These are phyloP conservation scores for Drepanosiphum platanoidis DNA, from an alignment of 2,888 invertebrate genomes.

Conservation along the genomic window DNA sequence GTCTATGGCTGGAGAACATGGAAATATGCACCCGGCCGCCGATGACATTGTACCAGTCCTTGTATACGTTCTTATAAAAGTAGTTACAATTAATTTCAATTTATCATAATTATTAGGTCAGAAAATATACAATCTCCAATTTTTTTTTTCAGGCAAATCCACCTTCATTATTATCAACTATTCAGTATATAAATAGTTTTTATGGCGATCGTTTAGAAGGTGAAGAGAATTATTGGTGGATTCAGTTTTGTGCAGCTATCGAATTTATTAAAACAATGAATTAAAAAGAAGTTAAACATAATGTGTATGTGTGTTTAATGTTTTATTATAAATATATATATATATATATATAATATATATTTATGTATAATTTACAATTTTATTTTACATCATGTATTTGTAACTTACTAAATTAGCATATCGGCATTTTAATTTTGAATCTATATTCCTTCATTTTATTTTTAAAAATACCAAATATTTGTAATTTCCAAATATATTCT, in stretches of 20 bases:
- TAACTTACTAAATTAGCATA: neutral
- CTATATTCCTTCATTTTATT: too few relatives aligned
- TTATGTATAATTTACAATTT: neutral
- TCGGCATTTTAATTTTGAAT: neutral
- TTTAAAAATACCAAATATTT: too few relatives aligned
- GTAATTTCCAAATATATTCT: too few relatives aligned
- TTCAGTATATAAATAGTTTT: slow-evolving; percentile 95
- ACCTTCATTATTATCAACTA: slow-evolving; percentile 89
- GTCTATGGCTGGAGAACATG: slow-evolving; percentile 79
- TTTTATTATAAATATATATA: neutral
- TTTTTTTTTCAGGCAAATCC: slow-evolving; percentile 83
- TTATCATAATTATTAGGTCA: neutral
- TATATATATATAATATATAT: slow-evolving; percentile 15
- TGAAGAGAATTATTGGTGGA: slow-evolving; percentile 98
- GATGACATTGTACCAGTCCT: slow-evolving; percentile 97
- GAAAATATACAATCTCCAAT: slow-evolving; percentile 24
- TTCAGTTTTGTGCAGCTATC: slow-evolving; percentile 94
- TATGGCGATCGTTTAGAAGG: slow-evolving; percentile 84
- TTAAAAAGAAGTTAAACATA: slow-evolving; percentile 68
- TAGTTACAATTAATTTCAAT: slow-evolving; percentile 66
- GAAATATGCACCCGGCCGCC: slow-evolving; percentile 80
- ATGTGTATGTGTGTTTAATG: neutral
- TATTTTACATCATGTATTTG: neutral
- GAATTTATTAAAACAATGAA: slow-evolving; percentile 99
- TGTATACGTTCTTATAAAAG: slow-evolving; percentile 95